Conservation (phyloP, 2,888 invertebrate genomes). For the Chrysomela aeneicollis region DNA sequence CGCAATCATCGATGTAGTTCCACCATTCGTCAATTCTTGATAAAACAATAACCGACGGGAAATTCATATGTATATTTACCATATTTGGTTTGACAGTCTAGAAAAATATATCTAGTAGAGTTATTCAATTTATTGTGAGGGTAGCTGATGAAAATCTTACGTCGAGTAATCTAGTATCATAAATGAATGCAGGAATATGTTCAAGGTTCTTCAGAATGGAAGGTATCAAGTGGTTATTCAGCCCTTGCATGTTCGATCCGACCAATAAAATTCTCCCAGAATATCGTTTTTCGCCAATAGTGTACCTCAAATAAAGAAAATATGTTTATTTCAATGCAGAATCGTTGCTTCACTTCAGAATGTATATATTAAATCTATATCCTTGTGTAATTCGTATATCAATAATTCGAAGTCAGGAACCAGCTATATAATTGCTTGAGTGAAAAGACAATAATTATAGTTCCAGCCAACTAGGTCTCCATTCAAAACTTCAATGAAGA, state of each 20-base stretch:
- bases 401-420: no score
- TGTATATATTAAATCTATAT: no score
- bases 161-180: constrained; percentile 53
- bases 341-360: no score
- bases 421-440: no score
- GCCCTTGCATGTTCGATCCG: constrained; percentile 60
- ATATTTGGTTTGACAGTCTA: constrained; percentile 34
- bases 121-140: neutral
- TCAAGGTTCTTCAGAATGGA: constrained; percentile 68
- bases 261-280: constrained; percentile 55
- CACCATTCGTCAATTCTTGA: constrained; percentile 58
- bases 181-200: constrained; percentile 61
- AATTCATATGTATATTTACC: constrained; percentile 47
- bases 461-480: no score
- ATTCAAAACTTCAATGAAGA: no score
- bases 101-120: constrained; percentile 13
- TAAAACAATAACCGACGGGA: constrained; percentile 56
- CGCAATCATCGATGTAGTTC: constrained; percentile 54
- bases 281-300: constrained; percentile 53
- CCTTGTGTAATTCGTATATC: no score
- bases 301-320: constrained; percentile 46
- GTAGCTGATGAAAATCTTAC: constrained; percentile 29
- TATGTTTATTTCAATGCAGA: neutral
- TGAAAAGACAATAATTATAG: no score
- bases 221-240: constrained; percentile 70